Evolutionary conservation across 2,888 invertebrate genomes (phyloP).

Genomic region (Eupithecia dodoneata): DNA sequence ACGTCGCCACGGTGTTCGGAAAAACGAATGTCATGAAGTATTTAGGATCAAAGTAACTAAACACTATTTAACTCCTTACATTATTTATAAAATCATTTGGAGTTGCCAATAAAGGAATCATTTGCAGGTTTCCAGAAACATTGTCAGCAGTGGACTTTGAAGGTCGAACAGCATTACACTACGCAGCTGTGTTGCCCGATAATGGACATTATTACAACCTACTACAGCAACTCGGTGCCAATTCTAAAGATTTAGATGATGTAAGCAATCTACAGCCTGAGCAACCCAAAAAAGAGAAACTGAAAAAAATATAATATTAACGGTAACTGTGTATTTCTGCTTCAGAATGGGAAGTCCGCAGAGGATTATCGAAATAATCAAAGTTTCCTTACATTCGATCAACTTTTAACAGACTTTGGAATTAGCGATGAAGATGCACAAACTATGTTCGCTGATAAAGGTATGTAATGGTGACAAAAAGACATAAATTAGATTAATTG

Average conservation of each 20-base stretch:
- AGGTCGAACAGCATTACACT: slow-evolving; percentile 94
- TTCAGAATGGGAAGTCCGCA: slow-evolving; percentile 90
- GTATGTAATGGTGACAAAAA: slow-evolving; percentile 69
- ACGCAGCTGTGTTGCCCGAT: slow-evolving; percentile 92
- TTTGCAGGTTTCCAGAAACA: slow-evolving; percentile 92
- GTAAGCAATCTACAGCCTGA: slow-evolving; percentile 77
- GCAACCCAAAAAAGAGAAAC: background rate
- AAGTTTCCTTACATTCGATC: slow-evolving; percentile 87
- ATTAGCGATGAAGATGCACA: slow-evolving; percentile 87
- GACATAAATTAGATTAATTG: background rate
- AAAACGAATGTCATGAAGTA: slow-evolving; percentile 90
- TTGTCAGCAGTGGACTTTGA: slow-evolving; percentile 90
- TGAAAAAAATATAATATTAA: background rate
- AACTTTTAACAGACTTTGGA: slow-evolving; percentile 88
- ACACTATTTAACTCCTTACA: background rate
- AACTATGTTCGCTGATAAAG: slow-evolving; percentile 91
- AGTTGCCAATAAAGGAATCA: background rate
- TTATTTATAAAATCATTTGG: background rate
- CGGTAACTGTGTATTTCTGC: background rate
- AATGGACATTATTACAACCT: slow-evolving; percentile 95
- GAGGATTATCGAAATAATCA: slow-evolving; percentile 90
- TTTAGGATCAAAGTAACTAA: slow-evolving; percentile 78
- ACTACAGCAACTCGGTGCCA: slow-evolving; percentile 93
- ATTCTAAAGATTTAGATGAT: slow-evolving; percentile 92
- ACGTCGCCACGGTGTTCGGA: slow-evolving; percentile 93